Percentiles rank a stretch among this genome's conserved stretches.
Evolutionary conservation across 2,113 vertebrate species (phyloP).

Genomic region (Callaeas wilsoni): DNA sequence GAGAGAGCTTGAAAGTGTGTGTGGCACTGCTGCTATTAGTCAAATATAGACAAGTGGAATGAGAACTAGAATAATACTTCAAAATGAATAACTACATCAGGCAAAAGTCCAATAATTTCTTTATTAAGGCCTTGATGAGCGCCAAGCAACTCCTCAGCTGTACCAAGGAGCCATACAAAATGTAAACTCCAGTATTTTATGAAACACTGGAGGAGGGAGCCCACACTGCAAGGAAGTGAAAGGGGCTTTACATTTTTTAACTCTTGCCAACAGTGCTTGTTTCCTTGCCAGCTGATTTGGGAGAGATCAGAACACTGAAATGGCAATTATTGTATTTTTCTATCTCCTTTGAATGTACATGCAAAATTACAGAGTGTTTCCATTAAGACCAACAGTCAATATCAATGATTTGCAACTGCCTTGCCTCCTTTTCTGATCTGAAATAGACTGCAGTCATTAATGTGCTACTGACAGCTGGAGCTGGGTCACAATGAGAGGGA

Average conservation of each 20-base stretch:
- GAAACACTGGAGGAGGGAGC: not conserved
- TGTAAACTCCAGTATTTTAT: not conserved
- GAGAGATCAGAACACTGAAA: not conserved
- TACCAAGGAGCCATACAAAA: not conserved
- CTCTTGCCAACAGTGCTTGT: not conserved
- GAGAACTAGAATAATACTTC: constrained; percentile 49
- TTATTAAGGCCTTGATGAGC: constrained; percentile 33
- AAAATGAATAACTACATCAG: constrained; percentile 48
- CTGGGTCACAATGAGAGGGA: not conserved
- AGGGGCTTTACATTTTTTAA: not conserved
- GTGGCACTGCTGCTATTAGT: constrained; percentile 1
- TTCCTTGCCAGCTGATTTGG: not conserved
- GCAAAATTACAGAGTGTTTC: not conserved
- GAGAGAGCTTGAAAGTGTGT: not conserved
- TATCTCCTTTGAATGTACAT: not conserved
- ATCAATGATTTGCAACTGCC: not conserved
- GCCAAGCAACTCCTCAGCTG: not conserved
- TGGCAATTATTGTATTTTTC: not conserved
- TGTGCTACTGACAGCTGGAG: not conserved
- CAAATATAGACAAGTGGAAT: constrained; percentile 44
- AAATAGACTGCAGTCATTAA: not conserved
- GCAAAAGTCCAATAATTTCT: constrained; percentile 45
- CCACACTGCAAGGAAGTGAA: not conserved
- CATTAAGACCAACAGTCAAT: not conserved
- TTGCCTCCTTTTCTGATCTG: not conserved